These are phyloP conservation scores for Caenorhabditis japonica DNA, from an alignment of 2,888 invertebrate genomes.

Conservation along the genomic window DNA sequence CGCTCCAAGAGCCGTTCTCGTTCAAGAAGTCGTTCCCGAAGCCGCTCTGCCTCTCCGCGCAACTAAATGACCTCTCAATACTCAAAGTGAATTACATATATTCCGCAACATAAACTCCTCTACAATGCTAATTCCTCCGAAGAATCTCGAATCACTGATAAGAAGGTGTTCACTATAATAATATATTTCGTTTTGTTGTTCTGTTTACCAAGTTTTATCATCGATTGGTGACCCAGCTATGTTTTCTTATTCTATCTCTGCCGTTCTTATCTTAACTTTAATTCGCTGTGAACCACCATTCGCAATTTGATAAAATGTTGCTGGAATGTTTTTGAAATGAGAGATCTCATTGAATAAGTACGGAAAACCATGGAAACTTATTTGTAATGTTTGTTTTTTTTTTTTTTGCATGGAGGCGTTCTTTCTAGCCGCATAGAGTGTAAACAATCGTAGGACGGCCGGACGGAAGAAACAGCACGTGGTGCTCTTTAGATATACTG, in stretches of 20 bases:
- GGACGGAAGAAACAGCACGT: slow-evolving; percentile 37
- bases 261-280: background rate
- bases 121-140: slow-evolving; percentile 29
- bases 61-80: slow-evolving; percentile 24
- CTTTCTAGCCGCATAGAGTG: slow-evolving; percentile 5
- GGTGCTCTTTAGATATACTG: slow-evolving; percentile 45
- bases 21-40: slow-evolving; percentile 53
- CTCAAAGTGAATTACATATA: background rate
- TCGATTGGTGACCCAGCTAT: background rate
- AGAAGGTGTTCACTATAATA: slow-evolving; percentile 24
- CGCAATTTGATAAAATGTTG: slow-evolving; percentile 30
- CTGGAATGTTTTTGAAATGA: background rate
- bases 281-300: background rate
- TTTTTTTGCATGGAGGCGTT: slow-evolving; percentile 6
- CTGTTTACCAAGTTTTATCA: slow-evolving; percentile 36
- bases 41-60: slow-evolving; percentile 52
- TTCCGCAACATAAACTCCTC: slow-evolving; percentile 24
- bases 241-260: background rate
- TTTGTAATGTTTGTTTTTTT: background rate
- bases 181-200: slow-evolving; percentile 21
- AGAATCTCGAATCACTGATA: slow-evolving; percentile 38
- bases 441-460: slow-evolving; percentile 31
- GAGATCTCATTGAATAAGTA: background rate
- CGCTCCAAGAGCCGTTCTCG: slow-evolving; percentile 57
- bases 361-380: slow-evolving; percentile 23